Base-by-base conservation (phyloP, 2,113 vertebrate species). In the Cariama cristata region DNA sequence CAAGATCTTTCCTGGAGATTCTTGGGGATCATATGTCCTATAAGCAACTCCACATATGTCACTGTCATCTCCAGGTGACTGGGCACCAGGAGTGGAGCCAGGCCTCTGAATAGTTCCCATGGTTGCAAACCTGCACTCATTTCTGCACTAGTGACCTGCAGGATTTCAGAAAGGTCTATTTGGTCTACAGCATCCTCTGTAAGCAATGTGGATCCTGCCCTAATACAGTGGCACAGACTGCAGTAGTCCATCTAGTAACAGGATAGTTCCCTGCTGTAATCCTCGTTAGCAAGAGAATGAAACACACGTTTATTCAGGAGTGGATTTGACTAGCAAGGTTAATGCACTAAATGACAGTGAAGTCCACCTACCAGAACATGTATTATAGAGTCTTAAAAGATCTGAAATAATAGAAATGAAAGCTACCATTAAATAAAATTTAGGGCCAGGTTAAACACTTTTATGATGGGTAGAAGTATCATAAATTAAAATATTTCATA, bases 401-500 rank as follows among this genome's bases (percentile, higher is more conserved):
- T 14, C 67, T 96, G 69, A 95, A 96, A 88, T 94, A 75, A 71
- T 59, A 91, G 73, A 90, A 94, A 90, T 80, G 42, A 96, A 93
- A 94, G 74, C 68, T 86, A 92, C 74, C 50, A 63, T 76, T 96
- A 77, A 97, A 97, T 68, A 97, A 97, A 98, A 98, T 98, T 97
- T 98, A 98, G 86, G 60, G 63, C 82, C 24, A 68, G 79, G 89
- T 94, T 94, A 97, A 98, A 97, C 96, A 92, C 73, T 97, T 96
- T 97, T 96, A 97, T 96, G 93, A 84, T 89, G 63, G 59, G 80
- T 97, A 96, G 90, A 97, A 97, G 64, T 94, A 95, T 95, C 73
- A 97, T 97, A 98, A 98, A 98, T 98, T 98, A 89, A 96, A 97
- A 62, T 88, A 97, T 96, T 97, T 97, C 84, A 68, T 73, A 82